Base-by-base conservation (phyloP, 2,888 invertebrate species). In the Frankliniella intonsa region DNA sequence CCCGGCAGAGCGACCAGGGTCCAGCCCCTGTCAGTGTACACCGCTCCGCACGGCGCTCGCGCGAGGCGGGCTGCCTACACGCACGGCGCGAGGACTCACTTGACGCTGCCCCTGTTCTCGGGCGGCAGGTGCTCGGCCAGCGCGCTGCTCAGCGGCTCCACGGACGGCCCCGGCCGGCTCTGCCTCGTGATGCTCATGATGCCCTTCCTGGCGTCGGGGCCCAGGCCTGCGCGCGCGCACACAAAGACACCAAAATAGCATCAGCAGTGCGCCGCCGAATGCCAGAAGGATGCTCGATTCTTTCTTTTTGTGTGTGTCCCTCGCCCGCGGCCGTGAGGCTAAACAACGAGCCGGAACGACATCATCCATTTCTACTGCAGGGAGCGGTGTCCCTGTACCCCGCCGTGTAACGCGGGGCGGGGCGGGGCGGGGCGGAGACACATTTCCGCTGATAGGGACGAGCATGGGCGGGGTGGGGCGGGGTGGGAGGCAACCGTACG, bases 171-270 rank as follows among this genome's bases (percentile, higher is more conserved):
- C 22, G 25, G 69, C 22, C 25, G 12, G 10, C 22, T 76, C 69
- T 76, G 69, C 69, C 69, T 9, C 22, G 22, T 76, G 69, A 76
- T 76, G 69, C 69, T 76, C 25, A 76, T 22, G 25, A 76, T 76
- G 69, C 69, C 69, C 69, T 76, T 76, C 22, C 25, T 76, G 25
- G 69, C 22, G 69, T 22, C 69, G 25, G 69, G 69, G 25, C 1
- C 69, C 22, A 76, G 69, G 11, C 22, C 69, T 76, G 69, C 25
- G 25, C 2, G 5, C 69, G 22, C 69, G 25, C 25, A 8, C 25
- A 25, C 69, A 25, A 10, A 38, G 38, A 3, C 38, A 38, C 38
- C 38, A 38, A 2, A 38, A 38, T 38, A 5, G 38, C 38, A 38
- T 38, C 38, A 38, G 38, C 38, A 38, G 38, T 5, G 38, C 38